Evolutionary conservation across 2,888 invertebrate genomes (phyloP).

Genomic region (Drosophila meridionalis): DNA sequence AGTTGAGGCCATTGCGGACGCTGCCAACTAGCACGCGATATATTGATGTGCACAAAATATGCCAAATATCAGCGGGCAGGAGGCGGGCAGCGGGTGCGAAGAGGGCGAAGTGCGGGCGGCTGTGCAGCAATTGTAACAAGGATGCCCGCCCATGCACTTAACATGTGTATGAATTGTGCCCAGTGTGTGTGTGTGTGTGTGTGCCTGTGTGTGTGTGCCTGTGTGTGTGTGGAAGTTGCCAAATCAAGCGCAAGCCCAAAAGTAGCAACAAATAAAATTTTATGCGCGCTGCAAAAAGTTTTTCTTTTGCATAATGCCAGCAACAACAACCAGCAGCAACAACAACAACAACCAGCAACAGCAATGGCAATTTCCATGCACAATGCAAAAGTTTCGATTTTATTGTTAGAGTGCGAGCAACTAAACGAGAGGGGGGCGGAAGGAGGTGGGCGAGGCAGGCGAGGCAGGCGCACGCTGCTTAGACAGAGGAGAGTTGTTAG

Average conservation of each 20-base stretch:
- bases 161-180: conserved; percentile 51
- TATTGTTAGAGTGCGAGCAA: conserved; percentile 63
- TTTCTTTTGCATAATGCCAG: conserved; percentile 74
- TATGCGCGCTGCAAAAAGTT: conserved; percentile 74
- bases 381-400: conserved; percentile 78
- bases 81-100: neutral
- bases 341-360: conserved; percentile 32
- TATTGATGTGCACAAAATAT: conserved; percentile 79
- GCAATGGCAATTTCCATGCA: conserved; percentile 71
- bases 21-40: conserved; percentile 77
- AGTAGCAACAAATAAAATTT: conserved; percentile 81
- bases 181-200: conserved; percentile 1
- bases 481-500: neutral
- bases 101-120: conserved; percentile 3
- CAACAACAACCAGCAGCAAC: conserved; percentile 22
- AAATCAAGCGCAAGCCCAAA: conserved; percentile 79
- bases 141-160: conserved; percentile 61
- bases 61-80: conserved; percentile 65
- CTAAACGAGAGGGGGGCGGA: conserved; percentile 14
- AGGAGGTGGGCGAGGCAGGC: neutral
- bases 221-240: conserved; percentile 55
- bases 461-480: neutral
- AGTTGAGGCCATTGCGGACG: conserved; percentile 53
- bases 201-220: conserved; percentile 16
- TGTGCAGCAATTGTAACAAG: conserved; percentile 40